Percentiles rank a stretch among this genome's conserved stretches.
These are phyloP conservation scores for Illadopsis cleaveri DNA, from an alignment of 2,113 vertebrate genomes.

Conservation along the genomic window DNA sequence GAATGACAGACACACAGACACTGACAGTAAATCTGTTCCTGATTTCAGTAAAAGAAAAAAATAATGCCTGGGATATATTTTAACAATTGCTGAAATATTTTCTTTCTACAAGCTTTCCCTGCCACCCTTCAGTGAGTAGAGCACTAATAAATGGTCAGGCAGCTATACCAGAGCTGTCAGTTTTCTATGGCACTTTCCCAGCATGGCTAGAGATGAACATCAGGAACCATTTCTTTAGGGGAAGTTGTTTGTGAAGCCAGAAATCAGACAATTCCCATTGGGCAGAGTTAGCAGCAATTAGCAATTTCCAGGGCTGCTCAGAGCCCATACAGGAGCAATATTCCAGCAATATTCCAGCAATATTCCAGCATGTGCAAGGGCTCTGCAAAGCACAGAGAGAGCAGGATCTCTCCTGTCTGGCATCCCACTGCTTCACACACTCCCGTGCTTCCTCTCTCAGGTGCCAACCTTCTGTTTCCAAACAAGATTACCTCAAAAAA, in stretches of 20 bases:
- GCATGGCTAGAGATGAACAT: neutral
- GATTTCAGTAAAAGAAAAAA: neutral
- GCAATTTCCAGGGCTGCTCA: neutral
- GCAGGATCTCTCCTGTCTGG: neutral
- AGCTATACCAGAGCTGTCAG: neutral
- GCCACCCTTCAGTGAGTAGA: neutral
- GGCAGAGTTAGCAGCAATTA: neutral
- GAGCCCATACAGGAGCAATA: neutral
- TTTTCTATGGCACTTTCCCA: neutral
- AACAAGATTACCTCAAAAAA: neutral
- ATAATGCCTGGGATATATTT: neutral
- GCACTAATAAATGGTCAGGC: neutral
- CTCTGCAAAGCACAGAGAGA: neutral
- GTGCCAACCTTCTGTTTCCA: constrained; percentile 56
- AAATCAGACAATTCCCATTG: neutral
- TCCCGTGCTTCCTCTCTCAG: neutral
- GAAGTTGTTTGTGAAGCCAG: neutral
- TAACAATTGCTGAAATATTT: neutral
- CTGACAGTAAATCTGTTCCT: neutral
- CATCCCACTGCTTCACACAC: constrained; percentile 17
- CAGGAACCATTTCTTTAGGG: neutral
- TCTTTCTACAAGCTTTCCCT: neutral
- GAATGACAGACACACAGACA: neutral
- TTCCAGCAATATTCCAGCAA: neutral
- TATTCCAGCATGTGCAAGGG: neutral